Evolutionary conservation across 2,797 vertebrate species (phyloP), one percentile per base, ranked within the genome.

Genomic region (Vultur gryphus): DNA sequence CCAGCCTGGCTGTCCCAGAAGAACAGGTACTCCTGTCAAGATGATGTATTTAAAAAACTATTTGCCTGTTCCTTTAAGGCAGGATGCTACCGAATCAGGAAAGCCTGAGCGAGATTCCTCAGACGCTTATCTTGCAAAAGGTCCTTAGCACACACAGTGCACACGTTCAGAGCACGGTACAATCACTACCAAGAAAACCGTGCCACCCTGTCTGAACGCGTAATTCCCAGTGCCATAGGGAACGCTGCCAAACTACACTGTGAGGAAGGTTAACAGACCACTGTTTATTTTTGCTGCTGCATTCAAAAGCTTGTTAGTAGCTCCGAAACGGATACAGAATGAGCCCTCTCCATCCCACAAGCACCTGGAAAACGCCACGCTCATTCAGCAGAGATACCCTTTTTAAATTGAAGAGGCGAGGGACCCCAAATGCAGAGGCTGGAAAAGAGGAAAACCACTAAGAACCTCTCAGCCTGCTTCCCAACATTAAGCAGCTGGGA

Each of bases 261-360:
- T 9, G 33, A 71, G 51, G 31, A 24, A 90, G 46, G 69, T 31
- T 46, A 69, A 39, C n/a, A 84, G 66, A 79, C 3, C 28, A 17
- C 49, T 33, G 41, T 31, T 87, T n/a, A 29, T 62, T 81, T 77
- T 64, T 54, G 65, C 37, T 85, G 29, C 6, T 81, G 48, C 1
- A 0, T 20, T 49, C 33, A 58, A 67, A 90, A 82, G 10, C 84
- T 55, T 16, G 16, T 2, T 16, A 75, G 25, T 6, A 78, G 33
- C 76, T 72, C 29, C 0, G 2, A 48, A 48, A 71, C 0, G 1
- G 41, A 61, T 2, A 59, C 15, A 33, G 57, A 87, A 59, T 0
- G 9, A 72, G 33, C 6, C 17, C 46, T 67, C 39, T 26, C 35
- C 43, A 41, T 26, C 31, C 58, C 54, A 29, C 9, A 16, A 5